Conservation (phyloP, 1,140 invertebrate genomes). For the Drosophila kepulauana region DNA sequence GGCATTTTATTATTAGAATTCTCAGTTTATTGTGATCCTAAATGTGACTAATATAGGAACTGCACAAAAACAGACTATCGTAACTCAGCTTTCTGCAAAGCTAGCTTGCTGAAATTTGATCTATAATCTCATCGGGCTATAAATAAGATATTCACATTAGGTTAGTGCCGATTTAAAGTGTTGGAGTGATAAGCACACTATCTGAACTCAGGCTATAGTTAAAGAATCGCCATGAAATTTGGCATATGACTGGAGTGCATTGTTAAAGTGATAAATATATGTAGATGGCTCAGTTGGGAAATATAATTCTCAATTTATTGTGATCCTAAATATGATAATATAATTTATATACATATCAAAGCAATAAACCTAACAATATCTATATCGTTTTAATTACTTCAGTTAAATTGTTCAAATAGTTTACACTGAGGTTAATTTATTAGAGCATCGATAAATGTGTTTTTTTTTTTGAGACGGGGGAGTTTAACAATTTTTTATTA, state of each 20-base stretch:
- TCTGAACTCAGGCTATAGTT: no score
- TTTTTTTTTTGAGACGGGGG: neutral
- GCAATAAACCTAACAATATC: neutral
- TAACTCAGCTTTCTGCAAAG: neutral
- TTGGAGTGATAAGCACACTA: no score
- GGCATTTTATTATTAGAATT: no score
- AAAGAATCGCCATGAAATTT: no score
- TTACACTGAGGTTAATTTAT: neutral
- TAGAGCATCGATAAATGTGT: neutral
- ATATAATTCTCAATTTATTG: no score
- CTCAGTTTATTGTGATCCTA: no score
- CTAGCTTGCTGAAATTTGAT: constrained; percentile 8
- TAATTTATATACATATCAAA: neutral
- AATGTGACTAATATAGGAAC: neutral
- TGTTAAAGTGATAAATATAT: no score
- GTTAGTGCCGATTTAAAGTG: no score
- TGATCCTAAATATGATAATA: neutral
- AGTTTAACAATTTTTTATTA: constrained; percentile 5
- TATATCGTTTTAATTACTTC: neutral
- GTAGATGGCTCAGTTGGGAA: no score
- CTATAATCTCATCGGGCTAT: no score
- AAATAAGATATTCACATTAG: neutral
- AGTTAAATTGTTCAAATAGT: neutral
- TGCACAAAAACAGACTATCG: neutral
- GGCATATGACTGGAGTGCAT: no score